These are phyloP conservation scores for Coilia nasus DNA, from an alignment of 2,797 vertebrate genomes.

Conservation along the genomic window DNA sequence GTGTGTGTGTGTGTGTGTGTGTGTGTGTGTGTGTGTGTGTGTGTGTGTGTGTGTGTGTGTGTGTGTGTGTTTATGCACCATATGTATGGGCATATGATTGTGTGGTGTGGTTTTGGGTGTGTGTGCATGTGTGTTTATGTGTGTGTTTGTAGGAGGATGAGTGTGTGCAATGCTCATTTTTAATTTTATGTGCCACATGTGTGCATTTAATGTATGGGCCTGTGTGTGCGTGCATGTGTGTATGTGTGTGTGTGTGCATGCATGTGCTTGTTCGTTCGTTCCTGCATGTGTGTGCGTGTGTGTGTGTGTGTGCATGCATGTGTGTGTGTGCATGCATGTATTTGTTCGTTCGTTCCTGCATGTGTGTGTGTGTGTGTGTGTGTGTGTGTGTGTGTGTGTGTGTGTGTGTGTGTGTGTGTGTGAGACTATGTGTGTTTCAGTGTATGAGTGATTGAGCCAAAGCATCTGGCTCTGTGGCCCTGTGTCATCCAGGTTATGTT, in stretches of 20 bases:
- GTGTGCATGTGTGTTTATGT: no score
- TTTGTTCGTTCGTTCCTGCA: not conserved
- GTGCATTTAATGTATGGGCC: not conserved
- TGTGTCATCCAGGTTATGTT: conserved; percentile 48
- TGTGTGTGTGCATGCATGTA: not conserved
- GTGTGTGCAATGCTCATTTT: no score
- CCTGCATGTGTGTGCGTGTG: no score
- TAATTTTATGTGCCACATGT: no score
- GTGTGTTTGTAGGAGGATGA: no score
- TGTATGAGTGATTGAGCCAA: conserved; percentile 36
- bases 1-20: no score
- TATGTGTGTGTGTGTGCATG: conserved; percentile 14
- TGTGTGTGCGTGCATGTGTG: not conserved
- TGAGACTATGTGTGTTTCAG: conserved; percentile 37
- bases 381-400: conserved; percentile 55
- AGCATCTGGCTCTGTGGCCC: conserved; percentile 41
- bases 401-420: not conserved
- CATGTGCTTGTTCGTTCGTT: conserved; percentile 52
- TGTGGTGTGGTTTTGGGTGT: no score
- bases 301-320: not conserved
- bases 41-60: no score
- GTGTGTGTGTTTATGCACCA: no score
- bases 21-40: no score
- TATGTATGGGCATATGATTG: no score
- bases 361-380: conserved; percentile 51